Evolutionary conservation across 2,888 invertebrate species (phyloP).

Genomic region (Cryptus viduatorius): DNA sequence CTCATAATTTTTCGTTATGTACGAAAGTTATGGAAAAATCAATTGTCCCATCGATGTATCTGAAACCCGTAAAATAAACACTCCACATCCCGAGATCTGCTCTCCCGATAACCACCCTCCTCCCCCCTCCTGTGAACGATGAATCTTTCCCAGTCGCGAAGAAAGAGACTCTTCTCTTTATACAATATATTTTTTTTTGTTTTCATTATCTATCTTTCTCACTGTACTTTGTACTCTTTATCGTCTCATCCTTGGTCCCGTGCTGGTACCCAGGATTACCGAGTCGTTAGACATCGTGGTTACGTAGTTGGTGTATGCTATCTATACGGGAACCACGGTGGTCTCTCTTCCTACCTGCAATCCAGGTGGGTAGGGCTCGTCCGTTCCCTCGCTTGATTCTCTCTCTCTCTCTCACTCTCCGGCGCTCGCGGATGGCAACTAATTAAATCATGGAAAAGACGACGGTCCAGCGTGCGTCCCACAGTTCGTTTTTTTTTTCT

Average conservation of each 20-base stretch:
- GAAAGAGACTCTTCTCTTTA: constrained; percentile 27
- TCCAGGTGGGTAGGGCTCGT: constrained; percentile 72
- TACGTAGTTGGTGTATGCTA: constrained; percentile 15
- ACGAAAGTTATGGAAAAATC: constrained; percentile 34
- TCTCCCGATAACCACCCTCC: constrained; percentile 42
- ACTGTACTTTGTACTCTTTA: constrained; percentile 9
- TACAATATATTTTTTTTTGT: neutral
- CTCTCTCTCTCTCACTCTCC: constrained; percentile 9
- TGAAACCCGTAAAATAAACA: constrained; percentile 10
- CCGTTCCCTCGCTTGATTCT: constrained; percentile 1
- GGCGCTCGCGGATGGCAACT: constrained; percentile 69
- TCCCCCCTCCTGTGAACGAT: neutral
- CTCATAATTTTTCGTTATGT: constrained; percentile 7
- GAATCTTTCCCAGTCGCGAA: constrained; percentile 24
- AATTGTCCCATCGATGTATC: constrained; percentile 9
- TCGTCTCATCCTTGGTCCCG: neutral
- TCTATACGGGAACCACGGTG: constrained; percentile 36
- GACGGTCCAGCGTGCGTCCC: constrained; percentile 70
- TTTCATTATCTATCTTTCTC: neutral
- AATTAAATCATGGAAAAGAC: constrained; percentile 76
- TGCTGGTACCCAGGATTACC: constrained; percentile 19
- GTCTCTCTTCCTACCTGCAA: constrained; percentile 50
- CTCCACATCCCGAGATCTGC: constrained; percentile 44
- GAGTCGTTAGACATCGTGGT: constrained; percentile 61
- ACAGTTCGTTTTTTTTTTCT: constrained; percentile 67